Conservation (phyloP, 2,797 vertebrate genomes). For the Menidia menidia region DNA sequence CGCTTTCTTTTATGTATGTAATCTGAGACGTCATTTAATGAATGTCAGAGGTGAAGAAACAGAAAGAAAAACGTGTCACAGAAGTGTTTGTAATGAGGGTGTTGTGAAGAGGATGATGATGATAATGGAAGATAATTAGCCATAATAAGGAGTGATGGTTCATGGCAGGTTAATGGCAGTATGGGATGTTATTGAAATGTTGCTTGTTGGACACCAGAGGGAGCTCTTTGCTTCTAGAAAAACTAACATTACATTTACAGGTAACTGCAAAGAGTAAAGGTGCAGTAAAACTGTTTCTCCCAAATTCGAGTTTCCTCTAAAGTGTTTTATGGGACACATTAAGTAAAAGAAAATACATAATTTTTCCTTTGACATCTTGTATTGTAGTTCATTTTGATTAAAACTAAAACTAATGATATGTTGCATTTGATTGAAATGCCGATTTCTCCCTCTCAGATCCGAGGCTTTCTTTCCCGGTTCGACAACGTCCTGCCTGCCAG, state of each 20-base stretch:
- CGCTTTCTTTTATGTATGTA: conserved; percentile 23
- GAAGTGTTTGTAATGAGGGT: not conserved
- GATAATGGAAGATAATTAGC: not conserved
- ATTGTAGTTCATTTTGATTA: not conserved
- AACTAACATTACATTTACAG: not conserved
- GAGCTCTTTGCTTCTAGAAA: conserved; percentile 50
- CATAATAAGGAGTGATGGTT: conserved; percentile 20
- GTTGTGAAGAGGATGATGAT: not conserved
- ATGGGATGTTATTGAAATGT: not conserved
- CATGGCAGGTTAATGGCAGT: not conserved
- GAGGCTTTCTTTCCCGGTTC: conserved; percentile 96
- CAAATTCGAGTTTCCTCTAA: not conserved
- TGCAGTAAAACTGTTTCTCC: no score
- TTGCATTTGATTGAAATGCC: conserved; percentile 1
- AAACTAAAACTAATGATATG: conserved; percentile 3
- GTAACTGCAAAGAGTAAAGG: not conserved
- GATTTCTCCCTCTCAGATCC: conserved; percentile 85
- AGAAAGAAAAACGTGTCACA: not conserved
- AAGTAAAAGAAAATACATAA: not conserved
- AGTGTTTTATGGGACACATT: not conserved
- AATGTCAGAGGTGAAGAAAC: conserved; percentile 21
- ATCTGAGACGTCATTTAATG: conserved; percentile 27
- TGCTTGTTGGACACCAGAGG: conserved; percentile 62
- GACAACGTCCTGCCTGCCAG: conserved; percentile 98
- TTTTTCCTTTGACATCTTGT: not conserved